phyloP scores from a whole-genome alignment of 2,113 vertebrate species.

The Coreoperca whiteheadi region DNA sequence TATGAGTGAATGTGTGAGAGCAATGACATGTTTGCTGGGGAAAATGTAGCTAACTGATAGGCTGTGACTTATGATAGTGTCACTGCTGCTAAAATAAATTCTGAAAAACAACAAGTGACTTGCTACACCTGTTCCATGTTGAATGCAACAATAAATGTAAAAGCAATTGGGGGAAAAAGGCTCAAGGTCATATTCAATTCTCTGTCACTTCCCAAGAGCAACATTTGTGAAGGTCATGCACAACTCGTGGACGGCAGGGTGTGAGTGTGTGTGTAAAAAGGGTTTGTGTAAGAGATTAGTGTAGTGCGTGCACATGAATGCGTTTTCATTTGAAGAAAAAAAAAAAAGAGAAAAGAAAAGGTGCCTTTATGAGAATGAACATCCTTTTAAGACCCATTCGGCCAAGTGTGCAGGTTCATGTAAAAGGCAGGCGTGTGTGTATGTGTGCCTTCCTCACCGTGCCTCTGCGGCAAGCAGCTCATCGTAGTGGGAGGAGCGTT shows the following conservation, averaged over 20 bases:
- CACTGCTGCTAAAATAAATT: neutral
- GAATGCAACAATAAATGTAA: slow-evolving; percentile 1
- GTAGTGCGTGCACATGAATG: neutral
- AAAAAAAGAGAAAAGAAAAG: neutral
- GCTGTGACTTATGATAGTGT: neutral
- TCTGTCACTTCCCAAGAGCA: slow-evolving; percentile 25
- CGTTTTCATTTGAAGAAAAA: neutral
- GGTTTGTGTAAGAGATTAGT: neutral
- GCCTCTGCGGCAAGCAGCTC: slow-evolving; percentile 95
- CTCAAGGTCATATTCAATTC: slow-evolving; percentile 57
- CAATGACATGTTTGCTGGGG: slow-evolving; percentile 4
- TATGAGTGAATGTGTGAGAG: slow-evolving; percentile 32
- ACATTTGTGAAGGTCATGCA: slow-evolving; percentile 55
- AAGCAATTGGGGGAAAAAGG: slow-evolving; percentile 12
- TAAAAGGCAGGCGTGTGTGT: slow-evolving; percentile 14
- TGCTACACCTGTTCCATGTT: neutral
- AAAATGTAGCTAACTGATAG: slow-evolving; percentile 20
- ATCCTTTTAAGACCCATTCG: neutral
- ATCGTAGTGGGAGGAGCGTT: slow-evolving; percentile 96
- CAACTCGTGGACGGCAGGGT: neutral
- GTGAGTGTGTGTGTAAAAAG: neutral
- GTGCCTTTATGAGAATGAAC: neutral
- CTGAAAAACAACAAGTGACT: slow-evolving; percentile 18
- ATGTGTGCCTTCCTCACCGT: slow-evolving; percentile 83
- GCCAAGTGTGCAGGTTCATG: neutral